Conservation (phyloP, 2,888 invertebrate genomes). For the Athetis lepigone region DNA sequence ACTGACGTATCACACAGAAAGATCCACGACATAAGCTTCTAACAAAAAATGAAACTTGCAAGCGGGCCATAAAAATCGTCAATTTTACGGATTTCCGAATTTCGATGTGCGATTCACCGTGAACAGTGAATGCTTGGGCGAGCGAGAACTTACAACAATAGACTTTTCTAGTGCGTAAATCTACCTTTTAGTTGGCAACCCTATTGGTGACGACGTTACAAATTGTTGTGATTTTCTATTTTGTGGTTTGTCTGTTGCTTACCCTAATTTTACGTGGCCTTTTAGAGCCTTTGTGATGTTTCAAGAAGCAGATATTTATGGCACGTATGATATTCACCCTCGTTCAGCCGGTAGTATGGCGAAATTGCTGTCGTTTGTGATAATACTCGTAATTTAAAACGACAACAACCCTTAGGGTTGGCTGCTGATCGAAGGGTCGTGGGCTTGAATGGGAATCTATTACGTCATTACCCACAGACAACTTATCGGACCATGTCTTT, state of each 20-base stretch:
- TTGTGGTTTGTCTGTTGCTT: constrained; percentile 29
- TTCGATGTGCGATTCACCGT: constrained; percentile 77
- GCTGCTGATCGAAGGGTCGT: constrained; percentile 57
- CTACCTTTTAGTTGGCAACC: constrained; percentile 58
- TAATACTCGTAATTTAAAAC: constrained; percentile 60
- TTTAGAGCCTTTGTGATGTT: constrained; percentile 37
- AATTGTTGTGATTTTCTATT: constrained; percentile 50
- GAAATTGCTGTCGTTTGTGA: constrained; percentile 57
- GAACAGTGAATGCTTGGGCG: constrained; percentile 69
- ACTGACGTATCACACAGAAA: constrained; percentile 59
- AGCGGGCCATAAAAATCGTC: constrained; percentile 72
- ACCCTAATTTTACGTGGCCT: constrained; percentile 54
- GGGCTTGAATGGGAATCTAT: constrained; percentile 48
- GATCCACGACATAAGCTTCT: constrained; percentile 51
- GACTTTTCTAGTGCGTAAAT: constrained; percentile 70
- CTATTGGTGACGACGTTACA: constrained; percentile 52
- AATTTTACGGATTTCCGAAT: constrained; percentile 79
- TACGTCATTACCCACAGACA: constrained; percentile 56
- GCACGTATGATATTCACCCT: constrained; percentile 52
- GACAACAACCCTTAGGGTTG: constrained; percentile 55
- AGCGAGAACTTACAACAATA: constrained; percentile 76
- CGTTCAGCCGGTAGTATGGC: constrained; percentile 27
- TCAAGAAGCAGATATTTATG: constrained; percentile 44
- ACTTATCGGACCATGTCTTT: constrained; percentile 39
- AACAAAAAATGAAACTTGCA: constrained; percentile 65